phyloP scores from a whole-genome alignment of 2,113 vertebrate genomes.

The Chlamydotis undulata region DNA sequence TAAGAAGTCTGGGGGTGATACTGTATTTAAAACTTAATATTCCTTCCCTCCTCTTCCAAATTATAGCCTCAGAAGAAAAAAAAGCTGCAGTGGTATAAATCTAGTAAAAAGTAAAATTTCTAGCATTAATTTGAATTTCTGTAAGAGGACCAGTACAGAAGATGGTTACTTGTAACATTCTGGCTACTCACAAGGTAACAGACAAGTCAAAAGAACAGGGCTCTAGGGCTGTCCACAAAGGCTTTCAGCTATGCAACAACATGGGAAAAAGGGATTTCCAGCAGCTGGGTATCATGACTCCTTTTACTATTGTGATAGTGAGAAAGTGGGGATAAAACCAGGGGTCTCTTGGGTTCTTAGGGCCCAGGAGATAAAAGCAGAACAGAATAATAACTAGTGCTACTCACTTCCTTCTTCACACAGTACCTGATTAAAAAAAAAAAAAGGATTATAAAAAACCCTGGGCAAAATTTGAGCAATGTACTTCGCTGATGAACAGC shows the following conservation, averaged over 20 bases:
- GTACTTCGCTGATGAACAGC: background rate
- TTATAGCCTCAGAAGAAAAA: background rate
- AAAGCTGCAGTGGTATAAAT: background rate
- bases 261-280: background rate
- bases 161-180: background rate
- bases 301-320: background rate
- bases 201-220: background rate
- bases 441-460: background rate
- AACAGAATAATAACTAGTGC: background rate
- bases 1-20: background rate
- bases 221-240: background rate
- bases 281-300: background rate
- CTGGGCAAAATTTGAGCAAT: constrained; percentile 8
- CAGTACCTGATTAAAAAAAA: background rate
- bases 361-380: background rate
- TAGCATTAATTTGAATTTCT: background rate
- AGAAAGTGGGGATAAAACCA: background rate
- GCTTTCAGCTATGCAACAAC: background rate
- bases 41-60: background rate
- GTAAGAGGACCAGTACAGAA: background rate
- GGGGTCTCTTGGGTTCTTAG: background rate
- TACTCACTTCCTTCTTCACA: background rate
- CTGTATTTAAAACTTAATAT: background rate
- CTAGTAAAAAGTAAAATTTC: background rate
- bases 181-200: background rate